Evolutionary conservation across 1,140 invertebrate species (phyloP).

Genomic region (Parasteatoda tepidariorum): DNA sequence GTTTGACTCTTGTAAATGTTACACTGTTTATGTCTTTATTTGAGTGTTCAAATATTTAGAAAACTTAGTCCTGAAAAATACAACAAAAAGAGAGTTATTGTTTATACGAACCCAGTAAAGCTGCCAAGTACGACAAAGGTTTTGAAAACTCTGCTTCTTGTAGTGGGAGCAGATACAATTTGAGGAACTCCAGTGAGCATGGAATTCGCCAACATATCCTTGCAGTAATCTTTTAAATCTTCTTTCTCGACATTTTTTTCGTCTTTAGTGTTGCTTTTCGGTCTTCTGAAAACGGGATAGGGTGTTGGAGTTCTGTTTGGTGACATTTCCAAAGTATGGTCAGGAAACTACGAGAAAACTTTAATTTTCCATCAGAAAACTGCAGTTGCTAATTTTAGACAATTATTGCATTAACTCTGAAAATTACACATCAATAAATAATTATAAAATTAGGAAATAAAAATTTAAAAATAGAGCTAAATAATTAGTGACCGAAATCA

Average conservation of each 20-base stretch:
- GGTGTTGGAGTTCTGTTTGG: conserved; percentile 10
- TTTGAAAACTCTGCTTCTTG: conserved; percentile 49
- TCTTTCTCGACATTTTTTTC: neutral
- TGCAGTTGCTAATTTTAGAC: too few relatives aligned
- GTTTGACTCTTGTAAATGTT: neutral
- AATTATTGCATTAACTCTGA: too few relatives aligned
- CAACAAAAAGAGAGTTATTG: neutral
- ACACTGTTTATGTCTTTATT: neutral
- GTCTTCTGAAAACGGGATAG: conserved; percentile 35
- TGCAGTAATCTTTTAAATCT: conserved; percentile 27
- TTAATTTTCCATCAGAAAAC: too few relatives aligned
- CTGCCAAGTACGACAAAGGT: conserved; percentile 46
- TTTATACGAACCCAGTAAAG: conserved; percentile 34
- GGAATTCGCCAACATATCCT: conserved; percentile 50
- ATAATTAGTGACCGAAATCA: too few relatives aligned
- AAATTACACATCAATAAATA: too few relatives aligned
- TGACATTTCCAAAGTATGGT: neutral
- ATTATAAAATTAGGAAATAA: too few relatives aligned
- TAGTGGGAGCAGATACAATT: conserved; percentile 32
- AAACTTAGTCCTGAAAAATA: neutral
- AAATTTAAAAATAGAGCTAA: too few relatives aligned
- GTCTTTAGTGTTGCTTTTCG: neutral
- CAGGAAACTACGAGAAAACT: too few relatives aligned
- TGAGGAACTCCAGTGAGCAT: conserved; percentile 57
- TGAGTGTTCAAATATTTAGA: neutral